Evolutionary conservation across 2,888 invertebrate genomes (phyloP), one percentile per base, ranked within the genome.

Genomic region (Drosophila nr. perissopoda): DNA sequence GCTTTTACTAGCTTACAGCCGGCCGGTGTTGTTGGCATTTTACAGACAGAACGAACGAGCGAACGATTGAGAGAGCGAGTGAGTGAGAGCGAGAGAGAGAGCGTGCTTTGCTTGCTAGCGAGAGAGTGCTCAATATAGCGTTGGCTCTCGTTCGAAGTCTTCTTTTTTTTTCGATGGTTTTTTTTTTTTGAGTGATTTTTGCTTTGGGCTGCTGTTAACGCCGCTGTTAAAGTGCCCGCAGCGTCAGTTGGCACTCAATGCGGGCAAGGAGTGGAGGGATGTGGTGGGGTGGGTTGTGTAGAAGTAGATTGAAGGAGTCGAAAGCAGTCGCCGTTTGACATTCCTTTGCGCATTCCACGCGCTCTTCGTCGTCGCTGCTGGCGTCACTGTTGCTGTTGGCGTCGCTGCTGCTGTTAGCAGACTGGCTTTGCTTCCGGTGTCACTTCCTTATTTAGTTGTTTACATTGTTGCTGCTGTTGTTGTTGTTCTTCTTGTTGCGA

Each of bases 401-500:
- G 16, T 34, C 33, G 60, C 73, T 65, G 76, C 70, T 25, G 45
- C 45, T 45, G 45, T 45, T 25, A 45, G 27, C 25, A 25, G 45
- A 45, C 45, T 56, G 49, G 48, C 76, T 61, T 54, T 72, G 80
- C 76, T 90, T 87, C 87, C 87, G 87, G 89, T 87, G 89, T 90
- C 87, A 89, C 89, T 87, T 87, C 87, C 87, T 87, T 87, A 86
- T 87, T 90, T 90, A 88, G 90, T 88, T 88, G 90, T 90, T 84
- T 82, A 82, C 77, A 71, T 73, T 78, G 78, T 77, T 80, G 84
- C 73, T 74, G 81, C 56, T 68, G 58, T 34, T 67, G 29, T 36
- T 64, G 56, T 13, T 58, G n/a, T 54, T 42, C 10, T 38, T 38
- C 16, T 49, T 52, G 69, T 64, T 74, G 70, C n/a, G 63, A 52